These are phyloP conservation scores for Omphaloscelis lunosa DNA, from an alignment of 2,888 invertebrate species.

Conservation along the genomic window DNA sequence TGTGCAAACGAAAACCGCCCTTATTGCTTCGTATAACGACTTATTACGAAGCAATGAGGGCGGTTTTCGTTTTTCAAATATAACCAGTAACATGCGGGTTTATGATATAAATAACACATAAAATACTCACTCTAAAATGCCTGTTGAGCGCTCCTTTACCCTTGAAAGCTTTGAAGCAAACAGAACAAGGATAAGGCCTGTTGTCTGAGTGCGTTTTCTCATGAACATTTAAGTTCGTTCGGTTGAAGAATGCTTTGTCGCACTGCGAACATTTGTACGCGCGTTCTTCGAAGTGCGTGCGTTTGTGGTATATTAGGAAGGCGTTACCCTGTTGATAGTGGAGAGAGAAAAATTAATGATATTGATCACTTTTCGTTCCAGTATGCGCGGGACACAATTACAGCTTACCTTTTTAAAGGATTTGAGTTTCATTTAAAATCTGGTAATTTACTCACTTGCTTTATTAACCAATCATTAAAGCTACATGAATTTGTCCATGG, in stretches of 20 bases:
- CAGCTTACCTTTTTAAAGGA: not conserved
- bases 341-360: not conserved
- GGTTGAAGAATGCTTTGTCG: conserved; percentile 79
- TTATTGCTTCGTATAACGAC: too few relatives aligned
- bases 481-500: not conserved
- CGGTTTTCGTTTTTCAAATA: not conserved
- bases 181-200: conserved; percentile 72
- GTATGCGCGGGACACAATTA: too few relatives aligned
- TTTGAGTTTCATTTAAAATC: not conserved
- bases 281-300: conserved; percentile 81
- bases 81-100: not conserved
- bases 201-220: conserved; percentile 78
- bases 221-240: conserved; percentile 82
- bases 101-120: not conserved
- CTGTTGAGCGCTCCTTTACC: conserved; percentile 81
- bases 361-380: not conserved
- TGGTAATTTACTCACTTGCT: too few relatives aligned
- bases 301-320: conserved; percentile 83
- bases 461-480: not conserved
- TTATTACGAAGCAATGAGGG: not conserved
- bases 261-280: conserved; percentile 75
- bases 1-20: too few relatives aligned
- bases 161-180: conserved; percentile 83
- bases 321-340: conserved; percentile 79
- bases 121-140: conserved; percentile 76